Evolutionary conservation across 2,113 vertebrate genomes (phyloP), one percentile per base, ranked within the genome.

Genomic region (Geococcyx californianus): DNA sequence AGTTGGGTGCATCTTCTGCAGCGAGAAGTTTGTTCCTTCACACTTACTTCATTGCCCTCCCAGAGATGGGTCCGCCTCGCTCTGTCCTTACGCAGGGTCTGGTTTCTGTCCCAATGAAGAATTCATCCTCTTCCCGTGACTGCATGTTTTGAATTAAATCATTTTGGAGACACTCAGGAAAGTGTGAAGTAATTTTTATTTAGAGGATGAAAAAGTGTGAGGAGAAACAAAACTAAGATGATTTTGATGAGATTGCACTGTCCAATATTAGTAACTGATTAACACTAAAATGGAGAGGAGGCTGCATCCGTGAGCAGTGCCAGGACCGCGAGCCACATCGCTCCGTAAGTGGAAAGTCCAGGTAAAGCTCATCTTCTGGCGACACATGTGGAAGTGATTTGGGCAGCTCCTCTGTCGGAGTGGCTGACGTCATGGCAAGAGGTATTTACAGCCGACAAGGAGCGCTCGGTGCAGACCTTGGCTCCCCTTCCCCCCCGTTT

Each of bases 381-480:
- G 69, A 2, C 62, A 92, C 93, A 97, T 79, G 82, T 94, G 96
- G 91, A 20, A 85, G 66, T 49, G 80, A 96, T 96, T 97, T 95
- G 92, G 73, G 87, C 84, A 93, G 79, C 88, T 76, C 45, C 44
- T 33, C 85, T 34, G 87, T 89, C 91, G 87, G 77, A 75, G 85
- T 0, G 2, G 68, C 90, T 96, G 95, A 95, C 96, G 89, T 96
- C 94, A 92, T 80, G 93, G 84, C 31, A 1, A 91, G 94, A 93
- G 93, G 92, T 90, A 94, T 95, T 95, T 92, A 89, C 75, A 85
- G 91, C 87, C 7, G 0, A 58, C 68, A 72, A 84, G 74, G 86
- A 89, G 91, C 78, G 75, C 82, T 86, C 29, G 3, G 64, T 9
- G 0, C 4, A 29, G 82, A 80, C 87, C 78, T 82, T 73, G 44